Percentiles rank a stretch among this genome's conserved stretches.
These are phyloP conservation scores for Ianthella basta DNA, from an alignment of 37 sponge, comb jelly and placozoan genomes.

Conservation along the genomic window DNA sequence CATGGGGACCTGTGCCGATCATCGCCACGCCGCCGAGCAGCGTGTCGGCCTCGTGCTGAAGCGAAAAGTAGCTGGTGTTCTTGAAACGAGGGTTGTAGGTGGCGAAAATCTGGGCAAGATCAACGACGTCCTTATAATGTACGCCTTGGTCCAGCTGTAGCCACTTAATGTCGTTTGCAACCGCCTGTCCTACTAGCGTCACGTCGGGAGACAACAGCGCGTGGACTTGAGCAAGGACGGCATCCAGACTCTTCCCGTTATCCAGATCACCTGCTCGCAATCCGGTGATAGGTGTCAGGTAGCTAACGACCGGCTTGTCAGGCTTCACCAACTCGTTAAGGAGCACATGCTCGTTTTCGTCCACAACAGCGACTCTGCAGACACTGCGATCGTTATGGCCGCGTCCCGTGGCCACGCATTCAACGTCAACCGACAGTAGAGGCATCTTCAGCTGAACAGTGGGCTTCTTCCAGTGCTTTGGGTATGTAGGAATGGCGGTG, in stretches of 20 bases:
- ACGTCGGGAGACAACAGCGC: slow-evolving; percentile 42
- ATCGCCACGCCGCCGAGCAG: slow-evolving; percentile 38
- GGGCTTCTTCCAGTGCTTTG: no score
- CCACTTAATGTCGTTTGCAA: slow-evolving; percentile 45
- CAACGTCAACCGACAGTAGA: slow-evolving; percentile 32
- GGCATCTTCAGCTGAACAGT: no score
- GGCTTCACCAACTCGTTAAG: slow-evolving; percentile 38
- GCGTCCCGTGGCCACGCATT: slow-evolving; percentile 49
- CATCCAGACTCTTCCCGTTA: background rate
- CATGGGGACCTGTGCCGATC: slow-evolving; percentile 7
- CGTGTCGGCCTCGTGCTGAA: slow-evolving; percentile 54
- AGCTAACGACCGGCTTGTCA: slow-evolving; percentile 36
- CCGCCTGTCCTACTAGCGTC: slow-evolving; percentile 54
- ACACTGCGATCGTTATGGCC: slow-evolving; percentile 44
- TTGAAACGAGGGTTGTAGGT: slow-evolving; percentile 53
- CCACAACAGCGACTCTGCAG: slow-evolving; percentile 44
- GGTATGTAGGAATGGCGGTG: no score
- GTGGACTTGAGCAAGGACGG: slow-evolving; percentile 43
- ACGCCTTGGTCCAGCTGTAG: slow-evolving; percentile 37
- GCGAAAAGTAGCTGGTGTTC: slow-evolving; percentile 26
- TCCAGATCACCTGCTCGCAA: slow-evolving; percentile 42
- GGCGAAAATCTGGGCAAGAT: slow-evolving; percentile 53
- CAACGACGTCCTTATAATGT: slow-evolving; percentile 26
- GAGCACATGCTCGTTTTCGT: slow-evolving; percentile 23
- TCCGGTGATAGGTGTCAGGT: slow-evolving; percentile 60